Percentiles rank a stretch among this genome's conserved stretches.
Conservation (phyloP, 2,888 invertebrate genomes). For the Epinotia brunnichana region DNA sequence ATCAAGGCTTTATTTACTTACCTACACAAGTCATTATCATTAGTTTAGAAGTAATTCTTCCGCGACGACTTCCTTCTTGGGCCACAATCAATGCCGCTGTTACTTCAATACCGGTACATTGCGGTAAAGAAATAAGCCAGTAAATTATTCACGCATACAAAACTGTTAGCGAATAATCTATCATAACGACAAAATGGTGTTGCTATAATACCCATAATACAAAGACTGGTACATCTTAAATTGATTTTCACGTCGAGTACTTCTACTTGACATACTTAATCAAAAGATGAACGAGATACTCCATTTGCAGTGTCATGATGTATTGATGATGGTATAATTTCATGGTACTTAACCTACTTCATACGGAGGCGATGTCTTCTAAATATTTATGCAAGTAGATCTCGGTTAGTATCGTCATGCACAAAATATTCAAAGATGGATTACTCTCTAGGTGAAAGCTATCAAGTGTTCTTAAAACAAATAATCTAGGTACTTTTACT, state of each 20-base stretch:
- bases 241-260: constrained; percentile 50
- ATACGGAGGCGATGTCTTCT: constrained; percentile 3
- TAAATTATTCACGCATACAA: constrained; percentile 54
- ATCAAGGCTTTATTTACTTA: neutral
- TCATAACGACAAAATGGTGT: constrained; percentile 50
- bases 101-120: constrained; percentile 53
- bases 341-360: constrained; percentile 25
- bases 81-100: constrained; percentile 36
- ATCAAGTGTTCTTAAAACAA: no score
- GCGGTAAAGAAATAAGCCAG: constrained; percentile 55
- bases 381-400: constrained; percentile 19
- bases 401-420: constrained; percentile 14
- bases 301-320: constrained; percentile 32
- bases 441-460: neutral
- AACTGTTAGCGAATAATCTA: constrained; percentile 58
- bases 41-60: constrained; percentile 4
- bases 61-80: constrained; percentile 38
- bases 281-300: constrained; percentile 27
- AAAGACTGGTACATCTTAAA: constrained; percentile 46
- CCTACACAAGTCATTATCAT: neutral
- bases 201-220: constrained; percentile 45
- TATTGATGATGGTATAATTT: constrained; percentile 16
- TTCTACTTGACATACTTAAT: constrained; percentile 52
- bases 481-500: no score
- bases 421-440: neutral